A percentile compares a stretch with the other conserved stretches of the same genome.
Evolutionary conservation across 2,113 vertebrate species (phyloP).

Genomic region (Thalassarche chlororhynchos): DNA sequence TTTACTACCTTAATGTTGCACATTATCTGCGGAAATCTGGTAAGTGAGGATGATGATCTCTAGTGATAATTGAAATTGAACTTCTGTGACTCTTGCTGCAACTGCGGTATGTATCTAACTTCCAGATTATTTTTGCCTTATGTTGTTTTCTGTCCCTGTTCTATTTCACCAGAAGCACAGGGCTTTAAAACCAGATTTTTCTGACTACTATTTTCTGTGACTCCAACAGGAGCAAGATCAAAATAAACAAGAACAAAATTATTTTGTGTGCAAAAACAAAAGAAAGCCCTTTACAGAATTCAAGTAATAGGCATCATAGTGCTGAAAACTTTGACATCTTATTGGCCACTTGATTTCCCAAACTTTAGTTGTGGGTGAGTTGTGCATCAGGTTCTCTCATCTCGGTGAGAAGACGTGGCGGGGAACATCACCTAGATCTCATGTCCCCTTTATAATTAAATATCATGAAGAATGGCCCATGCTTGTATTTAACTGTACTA

Average conservation of each 20-base stretch:
- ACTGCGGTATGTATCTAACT: neutral
- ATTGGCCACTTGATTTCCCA: neutral
- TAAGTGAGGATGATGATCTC: conserved; percentile 27
- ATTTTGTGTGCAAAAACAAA: neutral
- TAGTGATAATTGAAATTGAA: conserved; percentile 47
- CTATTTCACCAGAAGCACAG: neutral
- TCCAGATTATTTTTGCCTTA: conserved; percentile 12
- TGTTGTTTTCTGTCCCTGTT: neutral
- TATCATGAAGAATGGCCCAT: neutral
- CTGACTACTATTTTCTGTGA: neutral
- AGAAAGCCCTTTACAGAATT: neutral
- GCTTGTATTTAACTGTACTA: neutral
- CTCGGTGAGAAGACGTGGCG: neutral
- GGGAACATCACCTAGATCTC: neutral
- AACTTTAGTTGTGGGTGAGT: neutral
- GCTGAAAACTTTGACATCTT: neutral
- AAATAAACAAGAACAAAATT: neutral
- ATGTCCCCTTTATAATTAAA: neutral
- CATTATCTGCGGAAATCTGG: conserved; percentile 24
- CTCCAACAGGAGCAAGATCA: neutral
- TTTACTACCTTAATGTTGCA: conserved; percentile 50
- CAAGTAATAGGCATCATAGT: neutral
- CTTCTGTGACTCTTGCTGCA: conserved; percentile 7
- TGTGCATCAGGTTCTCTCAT: neutral
- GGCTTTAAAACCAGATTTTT: neutral